Conservation (phyloP, 2,113 vertebrate genomes). For the Gracilinanus agilis region DNA sequence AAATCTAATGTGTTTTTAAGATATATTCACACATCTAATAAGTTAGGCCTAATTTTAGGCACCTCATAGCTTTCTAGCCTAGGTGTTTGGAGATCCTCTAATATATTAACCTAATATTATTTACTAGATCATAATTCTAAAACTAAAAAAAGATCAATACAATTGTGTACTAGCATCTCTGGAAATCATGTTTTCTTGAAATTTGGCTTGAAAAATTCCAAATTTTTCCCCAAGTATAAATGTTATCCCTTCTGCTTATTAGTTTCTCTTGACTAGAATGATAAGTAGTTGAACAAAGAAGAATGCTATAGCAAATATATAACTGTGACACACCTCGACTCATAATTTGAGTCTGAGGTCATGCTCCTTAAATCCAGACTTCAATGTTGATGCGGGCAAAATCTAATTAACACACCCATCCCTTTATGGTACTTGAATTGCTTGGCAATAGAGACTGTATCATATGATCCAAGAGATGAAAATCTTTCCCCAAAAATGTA, state of each 20-base stretch:
- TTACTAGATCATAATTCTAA: background rate
- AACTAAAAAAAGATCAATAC: background rate
- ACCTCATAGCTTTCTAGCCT: background rate
- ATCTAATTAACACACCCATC: background rate
- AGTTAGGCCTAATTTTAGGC: background rate
- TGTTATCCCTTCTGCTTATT: background rate
- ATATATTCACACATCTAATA: background rate
- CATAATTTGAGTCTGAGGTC: background rate
- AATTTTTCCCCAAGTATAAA: background rate
- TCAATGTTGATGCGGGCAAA: background rate
- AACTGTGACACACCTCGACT: background rate
- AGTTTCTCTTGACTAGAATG: background rate
- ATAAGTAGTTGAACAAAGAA: background rate
- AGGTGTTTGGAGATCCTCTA: background rate
- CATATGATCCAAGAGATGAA: background rate
- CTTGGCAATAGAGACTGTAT: accelerated
- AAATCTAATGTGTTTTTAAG: background rate
- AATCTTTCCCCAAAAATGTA: background rate
- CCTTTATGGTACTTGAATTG: background rate
- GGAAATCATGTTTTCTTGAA: background rate
- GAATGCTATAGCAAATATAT: background rate
- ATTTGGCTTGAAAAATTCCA: background rate
- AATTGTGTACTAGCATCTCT: background rate
- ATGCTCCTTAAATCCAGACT: constrained; percentile 23
- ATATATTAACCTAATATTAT: background rate